Conservation (phyloP, 2,888 invertebrate species). For the Ectemnius lituratus region DNA sequence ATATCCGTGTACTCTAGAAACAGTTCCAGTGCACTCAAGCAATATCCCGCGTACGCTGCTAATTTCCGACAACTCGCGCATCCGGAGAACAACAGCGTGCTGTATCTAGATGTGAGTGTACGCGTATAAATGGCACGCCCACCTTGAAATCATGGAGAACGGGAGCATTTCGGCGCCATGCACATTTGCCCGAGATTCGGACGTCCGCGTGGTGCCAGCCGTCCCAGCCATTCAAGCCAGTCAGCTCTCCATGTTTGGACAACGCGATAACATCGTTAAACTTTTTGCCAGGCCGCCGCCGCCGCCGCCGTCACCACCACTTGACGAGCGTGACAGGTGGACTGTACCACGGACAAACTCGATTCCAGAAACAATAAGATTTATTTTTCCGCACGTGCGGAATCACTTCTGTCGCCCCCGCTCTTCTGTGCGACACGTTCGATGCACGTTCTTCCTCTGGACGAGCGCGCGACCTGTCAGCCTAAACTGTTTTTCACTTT, state of each 20-base stretch:
- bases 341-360: slow-evolving; percentile 55
- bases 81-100: slow-evolving; percentile 8
- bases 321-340: slow-evolving; percentile 57
- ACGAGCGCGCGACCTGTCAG: not conserved
- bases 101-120: slow-evolving; percentile 16
- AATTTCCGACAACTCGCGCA: slow-evolving; percentile 34
- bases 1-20: slow-evolving; percentile 16
- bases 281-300: slow-evolving; percentile 52
- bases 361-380: slow-evolving; percentile 64
- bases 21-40: slow-evolving; percentile 23
- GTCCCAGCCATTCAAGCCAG: slow-evolving; percentile 26
- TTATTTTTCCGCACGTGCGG: slow-evolving; percentile 55
- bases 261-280: slow-evolving; percentile 63
- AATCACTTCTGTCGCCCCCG: slow-evolving; percentile 6
- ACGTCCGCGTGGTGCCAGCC: slow-evolving; percentile 26
- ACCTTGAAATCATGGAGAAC: slow-evolving; percentile 35
- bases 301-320: not conserved
- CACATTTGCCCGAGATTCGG: slow-evolving; percentile 34
- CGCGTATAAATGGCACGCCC: slow-evolving; percentile 25
- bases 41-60: slow-evolving; percentile 12
- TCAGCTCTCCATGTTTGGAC: slow-evolving; percentile 51
- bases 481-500: too few relatives aligned
- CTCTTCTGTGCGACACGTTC: slow-evolving; percentile 11
- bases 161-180: slow-evolving; percentile 39
- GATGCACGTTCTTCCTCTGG: not conserved